Evolutionary conservation across 2,797 vertebrate genomes (phyloP).

Genomic region (Iguana delicatissima): DNA sequence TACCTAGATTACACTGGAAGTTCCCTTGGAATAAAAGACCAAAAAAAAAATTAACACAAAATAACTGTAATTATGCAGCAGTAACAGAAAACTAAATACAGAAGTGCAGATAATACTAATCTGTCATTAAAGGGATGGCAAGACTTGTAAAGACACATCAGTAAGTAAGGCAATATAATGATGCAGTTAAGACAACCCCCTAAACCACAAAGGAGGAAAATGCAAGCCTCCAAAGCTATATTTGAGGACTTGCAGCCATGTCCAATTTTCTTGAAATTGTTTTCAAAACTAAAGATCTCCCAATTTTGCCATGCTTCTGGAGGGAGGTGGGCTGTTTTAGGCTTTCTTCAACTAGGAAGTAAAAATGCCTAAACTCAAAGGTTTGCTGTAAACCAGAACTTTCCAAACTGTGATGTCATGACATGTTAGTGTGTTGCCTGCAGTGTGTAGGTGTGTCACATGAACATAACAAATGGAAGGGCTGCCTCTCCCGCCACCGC

Average conservation of each 20-base stretch:
- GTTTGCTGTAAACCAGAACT: neutral
- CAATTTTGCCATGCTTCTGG: no score
- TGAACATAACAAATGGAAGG: no score
- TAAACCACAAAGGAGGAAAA: neutral
- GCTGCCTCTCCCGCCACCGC: no score
- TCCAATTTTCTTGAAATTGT: no score
- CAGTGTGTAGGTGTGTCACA: no score
- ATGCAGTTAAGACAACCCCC: neutral
- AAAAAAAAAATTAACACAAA: neutral
- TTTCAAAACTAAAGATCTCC: no score
- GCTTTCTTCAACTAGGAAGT: no score
- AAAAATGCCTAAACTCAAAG: neutral
- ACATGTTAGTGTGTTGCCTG: no score
- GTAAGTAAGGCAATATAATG: conserved; percentile 23
- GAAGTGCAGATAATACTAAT: conserved; percentile 27
- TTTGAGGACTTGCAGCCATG: no score
- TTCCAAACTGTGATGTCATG: no score
- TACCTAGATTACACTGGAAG: neutral
- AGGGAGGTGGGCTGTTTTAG: no score
- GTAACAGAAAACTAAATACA: conserved; percentile 18
- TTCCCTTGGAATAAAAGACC: neutral
- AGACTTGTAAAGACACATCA: conserved; percentile 17
- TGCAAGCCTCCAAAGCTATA: no score
- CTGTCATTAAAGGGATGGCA: conserved; percentile 49
- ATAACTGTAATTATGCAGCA: neutral